Evolutionary conservation across 1,140 invertebrate species (phyloP), one percentile per base, ranked within the genome.

Genomic region (Lucilia cuprina): DNA sequence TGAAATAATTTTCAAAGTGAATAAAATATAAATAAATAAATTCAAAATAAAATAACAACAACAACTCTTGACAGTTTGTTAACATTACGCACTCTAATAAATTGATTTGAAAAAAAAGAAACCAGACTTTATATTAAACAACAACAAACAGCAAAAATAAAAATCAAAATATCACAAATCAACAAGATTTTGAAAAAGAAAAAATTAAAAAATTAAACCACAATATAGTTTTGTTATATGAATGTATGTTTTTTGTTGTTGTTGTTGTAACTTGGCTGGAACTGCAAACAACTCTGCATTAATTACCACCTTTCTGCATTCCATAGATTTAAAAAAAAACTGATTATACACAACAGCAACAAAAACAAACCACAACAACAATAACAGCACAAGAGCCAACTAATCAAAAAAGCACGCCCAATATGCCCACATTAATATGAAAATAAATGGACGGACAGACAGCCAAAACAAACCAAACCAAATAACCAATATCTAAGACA

Each of bases 281-380:
- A 70, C 34, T 47, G 9, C 34, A 78, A 78, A 41, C 35, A 78
- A 78, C 35, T 47, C 75, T 78, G 75, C 75, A 78, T 78, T 78
- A 78, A 78, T 78, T 78, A 78, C 75, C 75, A 78, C 75, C 75
- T 78, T 78, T 78, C 75, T 78, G 75, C 75, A 78, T 78, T 78
- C 75, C 75, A 78, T 78, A 78, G 75, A 78, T 78, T 78, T 47
- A 78, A 78, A 78, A 19, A 17, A n/a, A n/a, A 78, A 78, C 17
- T 35, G 75, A 78, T 78, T 49, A 78, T 78, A 78, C 5, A 13
- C 65, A 70, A 70, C 19, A 70, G 21, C 21, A 21, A 70, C 65
- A 70, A 25, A 60, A 60, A 60, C 13, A 12, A 17, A 60, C 55
- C 3, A 60, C 55, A 5, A 60, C 55, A 17, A 60, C 55, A 17